Conservation (phyloP, 2,113 vertebrate genomes). For the Phyllopteryx taeniolatus region DNA sequence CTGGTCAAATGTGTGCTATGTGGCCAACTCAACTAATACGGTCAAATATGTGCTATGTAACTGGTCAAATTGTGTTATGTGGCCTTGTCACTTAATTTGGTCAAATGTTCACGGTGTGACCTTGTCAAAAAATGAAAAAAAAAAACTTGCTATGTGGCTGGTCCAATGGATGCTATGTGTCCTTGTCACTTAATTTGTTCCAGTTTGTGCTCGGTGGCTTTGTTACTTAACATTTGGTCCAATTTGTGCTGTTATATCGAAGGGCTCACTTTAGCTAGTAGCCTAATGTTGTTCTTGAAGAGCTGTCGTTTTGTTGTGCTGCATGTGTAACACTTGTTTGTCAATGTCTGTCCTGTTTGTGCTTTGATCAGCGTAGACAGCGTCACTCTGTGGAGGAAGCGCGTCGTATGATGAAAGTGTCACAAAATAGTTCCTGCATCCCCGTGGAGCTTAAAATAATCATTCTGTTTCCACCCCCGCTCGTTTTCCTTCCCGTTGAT, state of each 20-base stretch:
- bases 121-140: too few relatives aligned
- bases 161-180: background rate
- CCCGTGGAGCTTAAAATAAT: slow-evolving; percentile 74
- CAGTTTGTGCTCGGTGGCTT: background rate
- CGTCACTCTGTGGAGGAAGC: slow-evolving; percentile 73
- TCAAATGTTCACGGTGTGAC: too few relatives aligned
- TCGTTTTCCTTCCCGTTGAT: slow-evolving; percentile 20
- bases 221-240: background rate
- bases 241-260: background rate
- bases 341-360: slow-evolving; percentile 67
- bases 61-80: background rate
- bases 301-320: slow-evolving; percentile 23
- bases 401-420: slow-evolving; percentile 78
- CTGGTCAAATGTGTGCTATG: background rate
- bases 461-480: slow-evolving; percentile 55
- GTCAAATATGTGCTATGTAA: background rate
- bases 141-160: background rate
- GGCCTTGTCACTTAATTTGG: background rate
- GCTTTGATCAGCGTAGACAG: slow-evolving; percentile 77
- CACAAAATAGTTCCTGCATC: slow-evolving; percentile 72
- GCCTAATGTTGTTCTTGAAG: background rate
- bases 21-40: background rate
- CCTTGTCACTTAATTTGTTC: background rate
- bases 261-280: background rate
- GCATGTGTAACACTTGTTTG: slow-evolving; percentile 67